A percentile compares a stretch with the other conserved stretches of the same genome.
phyloP scores from a whole-genome alignment of 1,140 invertebrate species.

The Drosophila santomea region DNA sequence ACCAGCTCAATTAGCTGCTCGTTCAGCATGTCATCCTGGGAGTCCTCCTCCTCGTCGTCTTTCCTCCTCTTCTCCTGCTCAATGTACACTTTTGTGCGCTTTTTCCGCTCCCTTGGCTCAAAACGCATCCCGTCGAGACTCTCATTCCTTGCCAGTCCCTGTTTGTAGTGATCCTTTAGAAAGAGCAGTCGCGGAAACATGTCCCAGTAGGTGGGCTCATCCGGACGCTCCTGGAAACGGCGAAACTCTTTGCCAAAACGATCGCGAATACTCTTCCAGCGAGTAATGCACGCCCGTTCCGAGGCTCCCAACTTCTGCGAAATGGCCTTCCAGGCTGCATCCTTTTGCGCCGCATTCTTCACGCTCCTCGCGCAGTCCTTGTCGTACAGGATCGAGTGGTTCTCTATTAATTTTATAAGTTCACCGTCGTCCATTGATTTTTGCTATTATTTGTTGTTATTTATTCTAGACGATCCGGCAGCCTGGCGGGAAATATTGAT shows the following conservation, averaged over 20 bases:
- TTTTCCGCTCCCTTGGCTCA: constrained; percentile 52
- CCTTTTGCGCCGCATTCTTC: constrained; percentile 66
- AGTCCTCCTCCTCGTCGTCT: constrained; percentile 41
- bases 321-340: constrained; percentile 72
- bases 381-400: constrained; percentile 74
- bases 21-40: constrained; percentile 52
- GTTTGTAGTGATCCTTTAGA: constrained; percentile 77
- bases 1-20: constrained; percentile 72
- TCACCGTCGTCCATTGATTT: constrained; percentile 66
- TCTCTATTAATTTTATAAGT: constrained; percentile 68
- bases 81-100: constrained; percentile 10
- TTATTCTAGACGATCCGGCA: background rate
- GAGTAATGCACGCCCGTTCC: constrained; percentile 74
- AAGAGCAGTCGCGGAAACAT: constrained; percentile 75
- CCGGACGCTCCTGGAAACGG: constrained; percentile 65
- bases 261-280: constrained; percentile 78
- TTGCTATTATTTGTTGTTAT: constrained; percentile 10
- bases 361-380: constrained; percentile 60
- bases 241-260: constrained; percentile 77
- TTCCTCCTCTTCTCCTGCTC: constrained; percentile 31
- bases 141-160: constrained; percentile 59
- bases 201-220: constrained; percentile 73
- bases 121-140: constrained; percentile 65
- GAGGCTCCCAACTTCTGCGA: constrained; percentile 61
- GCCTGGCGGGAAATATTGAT: background rate